Conservation (phyloP, 2,797 vertebrate species). For the Mus minutoides region DNA sequence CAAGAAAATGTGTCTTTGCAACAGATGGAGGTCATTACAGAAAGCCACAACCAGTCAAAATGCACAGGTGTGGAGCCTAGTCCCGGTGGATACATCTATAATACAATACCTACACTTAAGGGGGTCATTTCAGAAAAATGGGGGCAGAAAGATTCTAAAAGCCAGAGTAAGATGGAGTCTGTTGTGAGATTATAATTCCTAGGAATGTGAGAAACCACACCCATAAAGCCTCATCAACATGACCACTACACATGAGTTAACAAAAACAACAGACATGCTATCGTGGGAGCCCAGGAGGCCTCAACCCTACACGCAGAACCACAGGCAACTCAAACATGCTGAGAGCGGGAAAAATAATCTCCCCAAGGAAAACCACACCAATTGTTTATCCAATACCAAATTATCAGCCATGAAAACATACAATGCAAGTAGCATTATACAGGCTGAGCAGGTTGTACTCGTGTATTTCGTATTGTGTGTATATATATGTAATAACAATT, state of each 20-base stretch:
- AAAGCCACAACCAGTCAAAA: not conserved
- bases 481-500: not conserved
- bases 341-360: not conserved
- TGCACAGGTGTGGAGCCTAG: not conserved
- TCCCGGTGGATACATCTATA: not conserved
- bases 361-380: not conserved
- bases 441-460: not conserved
- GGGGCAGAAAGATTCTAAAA: not conserved
- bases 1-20: not conserved
- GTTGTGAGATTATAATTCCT: not conserved
- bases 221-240: not conserved
- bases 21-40: not conserved
- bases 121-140: not conserved
- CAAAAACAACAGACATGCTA: not conserved
- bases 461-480: not conserved
- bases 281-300: not conserved
- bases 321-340: not conserved
- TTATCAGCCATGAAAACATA: not conserved
- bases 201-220: not conserved
- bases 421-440: not conserved
- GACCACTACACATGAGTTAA: not conserved
- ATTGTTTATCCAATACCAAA: not conserved
- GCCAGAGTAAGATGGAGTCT: not conserved
- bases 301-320: not conserved
- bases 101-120: not conserved